Evolutionary conservation across 2,113 vertebrate species (phyloP).

Genomic region (Hippolais icterina): DNA sequence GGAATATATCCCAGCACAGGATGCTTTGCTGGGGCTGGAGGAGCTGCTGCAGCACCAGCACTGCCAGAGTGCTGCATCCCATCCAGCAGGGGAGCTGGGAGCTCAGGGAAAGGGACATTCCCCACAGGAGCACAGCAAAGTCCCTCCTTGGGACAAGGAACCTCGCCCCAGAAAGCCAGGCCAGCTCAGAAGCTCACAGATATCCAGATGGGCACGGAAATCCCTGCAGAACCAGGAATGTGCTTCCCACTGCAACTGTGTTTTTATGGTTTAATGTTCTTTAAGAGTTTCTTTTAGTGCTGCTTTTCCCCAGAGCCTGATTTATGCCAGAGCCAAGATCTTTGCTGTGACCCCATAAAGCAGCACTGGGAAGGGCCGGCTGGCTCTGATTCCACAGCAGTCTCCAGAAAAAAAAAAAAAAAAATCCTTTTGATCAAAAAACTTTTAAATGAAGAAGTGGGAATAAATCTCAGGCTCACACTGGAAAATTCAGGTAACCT

Average conservation of each 20-base stretch:
- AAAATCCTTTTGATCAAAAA: background rate
- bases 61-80: background rate
- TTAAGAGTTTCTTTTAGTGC: background rate
- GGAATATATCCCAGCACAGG: background rate
- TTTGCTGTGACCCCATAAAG: constrained; percentile 14
- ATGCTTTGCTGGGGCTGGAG: background rate
- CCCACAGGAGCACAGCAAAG: background rate
- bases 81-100: background rate
- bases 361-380: background rate
- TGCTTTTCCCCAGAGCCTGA: background rate
- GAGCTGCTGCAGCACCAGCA: background rate
- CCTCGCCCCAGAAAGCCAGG: background rate
- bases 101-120: background rate
- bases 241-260: background rate
- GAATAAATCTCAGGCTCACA: background rate
- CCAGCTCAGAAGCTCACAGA: fast-evolving
- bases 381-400: background rate
- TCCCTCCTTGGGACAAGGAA: background rate
- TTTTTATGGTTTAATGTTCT: background rate
- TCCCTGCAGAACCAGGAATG: background rate
- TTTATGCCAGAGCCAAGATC: background rate
- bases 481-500: background rate
- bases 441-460: background rate
- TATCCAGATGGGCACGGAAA: background rate
- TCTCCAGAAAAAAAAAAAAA: background rate